phyloP scores from a whole-genome alignment of 2,113 vertebrate species.

The Eidolon helvum region DNA sequence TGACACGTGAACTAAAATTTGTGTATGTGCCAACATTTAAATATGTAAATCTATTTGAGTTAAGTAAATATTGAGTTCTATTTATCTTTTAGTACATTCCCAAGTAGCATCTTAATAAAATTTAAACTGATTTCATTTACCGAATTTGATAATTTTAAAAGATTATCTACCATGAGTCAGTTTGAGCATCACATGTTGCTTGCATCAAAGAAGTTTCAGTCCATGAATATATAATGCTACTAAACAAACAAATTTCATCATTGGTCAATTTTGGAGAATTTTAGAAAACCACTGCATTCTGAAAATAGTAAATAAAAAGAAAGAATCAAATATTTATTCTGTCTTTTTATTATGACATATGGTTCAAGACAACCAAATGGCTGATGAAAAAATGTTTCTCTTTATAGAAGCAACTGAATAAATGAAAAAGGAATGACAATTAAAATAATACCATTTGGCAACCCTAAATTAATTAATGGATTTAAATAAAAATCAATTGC shows the following conservation, averaged over 20 bases:
- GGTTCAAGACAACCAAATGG: not conserved
- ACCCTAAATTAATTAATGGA: not conserved
- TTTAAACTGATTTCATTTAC: slow-evolving; percentile 6
- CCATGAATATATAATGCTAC: not conserved
- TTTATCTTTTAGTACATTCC: not conserved
- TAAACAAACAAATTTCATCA: not conserved
- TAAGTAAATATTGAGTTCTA: not conserved
- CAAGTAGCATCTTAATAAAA: not conserved
- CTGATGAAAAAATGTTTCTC: not conserved
- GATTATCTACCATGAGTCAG: not conserved
- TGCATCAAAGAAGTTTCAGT: not conserved
- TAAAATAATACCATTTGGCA: not conserved
- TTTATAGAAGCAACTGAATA: not conserved
- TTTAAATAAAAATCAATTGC: slow-evolving; percentile 1
- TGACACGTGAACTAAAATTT: not conserved
- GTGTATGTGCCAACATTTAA: not conserved
- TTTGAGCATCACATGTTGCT: not conserved
- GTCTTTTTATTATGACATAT: not conserved
- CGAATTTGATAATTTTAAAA: slow-evolving; percentile 21
- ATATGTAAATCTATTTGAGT: not conserved
- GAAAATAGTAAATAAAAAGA: not conserved
- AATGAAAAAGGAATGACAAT: slow-evolving; percentile 2
- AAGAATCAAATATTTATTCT: not conserved
- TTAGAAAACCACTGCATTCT: not conserved
- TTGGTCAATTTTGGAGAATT: not conserved